A percentile compares a stretch with the other conserved stretches of the same genome.
These are phyloP conservation scores for Cerastis rubricosa DNA, from an alignment of 2,888 invertebrate species.

Conservation along the genomic window DNA sequence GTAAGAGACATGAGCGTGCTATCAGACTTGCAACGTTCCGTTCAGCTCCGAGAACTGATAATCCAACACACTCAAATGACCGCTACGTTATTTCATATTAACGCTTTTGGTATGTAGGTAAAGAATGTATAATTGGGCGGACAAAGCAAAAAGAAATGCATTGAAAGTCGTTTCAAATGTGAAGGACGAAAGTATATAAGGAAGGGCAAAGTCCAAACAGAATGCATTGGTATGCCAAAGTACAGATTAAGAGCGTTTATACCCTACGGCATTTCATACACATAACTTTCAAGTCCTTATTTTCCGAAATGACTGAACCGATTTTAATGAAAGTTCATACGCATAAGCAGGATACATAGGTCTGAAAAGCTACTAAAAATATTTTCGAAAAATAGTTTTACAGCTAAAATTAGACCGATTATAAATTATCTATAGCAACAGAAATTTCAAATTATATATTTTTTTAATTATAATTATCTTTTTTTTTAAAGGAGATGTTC, in stretches of 20 bases:
- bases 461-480: too few relatives aligned
- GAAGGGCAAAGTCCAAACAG: slow-evolving; percentile 17
- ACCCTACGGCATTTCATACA: too few relatives aligned
- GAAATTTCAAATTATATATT: too few relatives aligned
- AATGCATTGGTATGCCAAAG: neutral
- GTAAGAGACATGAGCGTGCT: neutral
- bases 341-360: too few relatives aligned
- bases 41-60: neutral
- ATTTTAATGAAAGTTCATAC: too few relatives aligned
- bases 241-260: neutral
- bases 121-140: neutral
- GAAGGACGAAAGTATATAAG: neutral
- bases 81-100: neutral
- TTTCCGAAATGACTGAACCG: too few relatives aligned
- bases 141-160: slow-evolving; percentile 27
- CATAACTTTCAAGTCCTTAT: too few relatives aligned
- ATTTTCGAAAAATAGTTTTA: too few relatives aligned
- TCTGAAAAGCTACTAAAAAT: too few relatives aligned
- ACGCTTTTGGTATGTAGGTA: neutral
- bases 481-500: too few relatives aligned
- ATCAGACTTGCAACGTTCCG: neutral
- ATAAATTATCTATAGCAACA: too few relatives aligned
- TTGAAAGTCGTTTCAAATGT: slow-evolving; percentile 17
- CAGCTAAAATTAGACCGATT: too few relatives aligned
- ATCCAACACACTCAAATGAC: neutral